These are phyloP conservation scores for Hermaeophaga mercurialis DNA, from an alignment of 2,888 invertebrate genomes.

Conservation along the genomic window DNA sequence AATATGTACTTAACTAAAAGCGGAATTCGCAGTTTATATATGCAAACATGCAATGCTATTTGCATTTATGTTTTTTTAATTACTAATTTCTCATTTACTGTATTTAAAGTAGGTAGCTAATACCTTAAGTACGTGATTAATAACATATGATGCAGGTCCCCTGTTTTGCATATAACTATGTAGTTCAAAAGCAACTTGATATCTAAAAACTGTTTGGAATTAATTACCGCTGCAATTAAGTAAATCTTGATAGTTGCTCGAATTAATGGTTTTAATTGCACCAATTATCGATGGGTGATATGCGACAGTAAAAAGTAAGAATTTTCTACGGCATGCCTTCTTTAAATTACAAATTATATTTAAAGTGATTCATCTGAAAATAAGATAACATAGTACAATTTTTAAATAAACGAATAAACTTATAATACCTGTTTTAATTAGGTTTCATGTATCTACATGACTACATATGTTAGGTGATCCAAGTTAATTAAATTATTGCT, in stretches of 20 bases:
- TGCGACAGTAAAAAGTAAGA: too few relatives aligned
- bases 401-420: too few relatives aligned
- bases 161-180: conserved; percentile 14
- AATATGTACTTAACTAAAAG: conserved; percentile 9
- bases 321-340: too few relatives aligned
- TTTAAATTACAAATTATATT: too few relatives aligned
- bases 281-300: conserved; percentile 11
- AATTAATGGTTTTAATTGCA: conserved; percentile 9
- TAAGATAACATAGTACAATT: too few relatives aligned
- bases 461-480: too few relatives aligned
- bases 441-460: too few relatives aligned
- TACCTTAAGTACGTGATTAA: conserved; percentile 10
- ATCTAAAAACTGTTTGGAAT: conserved; percentile 8
- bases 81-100: conserved; percentile 16
- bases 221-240: conserved; percentile 9
- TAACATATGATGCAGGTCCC: conserved; percentile 8
- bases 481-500: too few relatives aligned
- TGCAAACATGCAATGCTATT: conserved; percentile 15
- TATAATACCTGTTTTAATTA: too few relatives aligned
- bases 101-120: conserved; percentile 14
- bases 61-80: conserved; percentile 17
- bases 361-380: too few relatives aligned
- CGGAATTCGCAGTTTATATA: conserved; percentile 11
- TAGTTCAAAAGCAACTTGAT: conserved; percentile 8
- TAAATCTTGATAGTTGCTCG: neutral